A percentile compares a stretch with the other conserved stretches of the same genome.
These are phyloP conservation scores for Drymonia ruficornis DNA, from an alignment of 2,888 invertebrate species.

Conservation along the genomic window DNA sequence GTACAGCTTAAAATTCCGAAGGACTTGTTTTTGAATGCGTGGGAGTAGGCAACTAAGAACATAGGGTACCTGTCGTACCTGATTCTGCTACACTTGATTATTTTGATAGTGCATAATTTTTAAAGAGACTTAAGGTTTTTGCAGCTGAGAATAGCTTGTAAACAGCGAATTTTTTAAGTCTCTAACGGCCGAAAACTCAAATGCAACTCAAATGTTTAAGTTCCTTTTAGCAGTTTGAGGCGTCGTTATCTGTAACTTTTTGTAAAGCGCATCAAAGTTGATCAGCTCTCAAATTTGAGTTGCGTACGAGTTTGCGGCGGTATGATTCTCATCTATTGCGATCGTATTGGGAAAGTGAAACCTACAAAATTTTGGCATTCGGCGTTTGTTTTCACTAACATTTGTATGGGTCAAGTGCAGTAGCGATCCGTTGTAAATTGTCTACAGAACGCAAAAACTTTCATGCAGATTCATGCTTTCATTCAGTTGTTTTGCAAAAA, in stretches of 20 bases:
- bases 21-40: not conserved
- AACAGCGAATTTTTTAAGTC: too few relatives aligned
- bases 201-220: too few relatives aligned
- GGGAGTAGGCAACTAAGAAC: not conserved
- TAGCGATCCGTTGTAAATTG: constrained; percentile 18
- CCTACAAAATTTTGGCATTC: constrained; percentile 27
- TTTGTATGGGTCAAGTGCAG: constrained; percentile 22
- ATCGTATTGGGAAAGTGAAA: constrained; percentile 47
- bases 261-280: too few relatives aligned
- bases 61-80: not conserved
- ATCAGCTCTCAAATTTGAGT: too few relatives aligned
- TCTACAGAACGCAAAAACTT: constrained; percentile 17
- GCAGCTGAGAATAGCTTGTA: not conserved
- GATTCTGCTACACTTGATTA: not conserved
- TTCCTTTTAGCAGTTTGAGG: too few relatives aligned
- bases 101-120: too few relatives aligned
- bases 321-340: constrained; percentile 40
- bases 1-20: constrained; percentile 1
- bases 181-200: too few relatives aligned
- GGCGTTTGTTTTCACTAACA: constrained; percentile 35
- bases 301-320: too few relatives aligned
- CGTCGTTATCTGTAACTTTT: too few relatives aligned
- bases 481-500: constrained; percentile 24
- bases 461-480: constrained; percentile 16
- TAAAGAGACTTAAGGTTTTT: not conserved